Evolutionary conservation across 2,888 invertebrate species (phyloP), one percentile per base, ranked within the genome.

Genomic region (Phyllotreta striolata): DNA sequence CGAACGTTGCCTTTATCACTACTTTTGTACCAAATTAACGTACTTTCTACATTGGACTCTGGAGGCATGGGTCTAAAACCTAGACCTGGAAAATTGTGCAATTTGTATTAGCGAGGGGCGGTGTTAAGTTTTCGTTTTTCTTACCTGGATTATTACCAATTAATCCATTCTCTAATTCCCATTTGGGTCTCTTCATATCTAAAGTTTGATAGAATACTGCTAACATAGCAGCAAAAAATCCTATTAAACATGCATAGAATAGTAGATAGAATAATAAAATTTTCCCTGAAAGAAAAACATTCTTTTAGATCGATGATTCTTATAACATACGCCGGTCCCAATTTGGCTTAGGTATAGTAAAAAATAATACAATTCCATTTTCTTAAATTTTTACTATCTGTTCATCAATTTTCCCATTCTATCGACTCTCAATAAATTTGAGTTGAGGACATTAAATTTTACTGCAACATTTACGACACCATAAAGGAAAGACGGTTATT

Each of bases 31-130:
- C 96, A 95, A 83, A 99, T 93, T 77, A 99, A 88, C 69, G 98
- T 98, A 81, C 96, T 97, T 81, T 96, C 96, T 74, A 96, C 94
- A 81, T 93, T 95, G 65, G 88, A 88, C 76, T 92, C 92, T 74
- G 95, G 90, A 71, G 95, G 96, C 92, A 95, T 94, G 69, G 99
- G 99, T 79, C 98, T 88, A 85, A 97, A 98, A 72, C 98, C 98
- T 78, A 99, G 88, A 79, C 97, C 96, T 95, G 82, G 10, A 78
- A 70, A 60, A 64, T 51, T 39, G 13, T 34, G 51, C 13, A 10
- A 47, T 7, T 37, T 37, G 37, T 35, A 43, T 4, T 55, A 24
- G 10, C 14, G 34, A 6, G 3, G 43, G n/a, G 2, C 6, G 8
- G 13, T 12, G 46, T 46, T 10, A 34, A 8, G 35, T 8, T 3